These are phyloP conservation scores for Eueremaeus valkanovi DNA, from an alignment of 2,888 invertebrate species.

Conservation along the genomic window DNA sequence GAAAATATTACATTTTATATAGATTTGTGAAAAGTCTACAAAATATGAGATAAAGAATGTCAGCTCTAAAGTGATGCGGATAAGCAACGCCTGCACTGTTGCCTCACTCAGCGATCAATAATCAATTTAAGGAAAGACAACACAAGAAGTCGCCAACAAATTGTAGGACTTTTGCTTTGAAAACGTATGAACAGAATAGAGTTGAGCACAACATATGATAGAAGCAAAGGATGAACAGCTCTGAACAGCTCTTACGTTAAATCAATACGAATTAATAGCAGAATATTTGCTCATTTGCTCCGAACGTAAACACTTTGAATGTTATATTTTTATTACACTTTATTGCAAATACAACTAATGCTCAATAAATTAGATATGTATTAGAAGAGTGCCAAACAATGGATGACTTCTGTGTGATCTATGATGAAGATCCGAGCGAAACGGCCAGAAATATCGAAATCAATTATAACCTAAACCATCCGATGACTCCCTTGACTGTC, in stretches of 20 bases:
- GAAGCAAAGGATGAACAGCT: not conserved
- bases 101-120: not conserved
- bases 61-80: too few relatives aligned
- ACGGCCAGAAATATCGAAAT: conserved; percentile 1
- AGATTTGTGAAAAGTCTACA: too few relatives aligned
- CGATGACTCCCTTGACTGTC: not conserved
- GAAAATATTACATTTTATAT: too few relatives aligned
- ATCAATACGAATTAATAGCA: not conserved
- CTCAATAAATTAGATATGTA: not conserved
- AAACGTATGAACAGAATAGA: not conserved
- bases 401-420: conserved; percentile 20
- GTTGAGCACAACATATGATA: not conserved
- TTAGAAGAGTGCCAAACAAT: not conserved
- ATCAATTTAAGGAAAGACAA: not conserved
- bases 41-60: too few relatives aligned
- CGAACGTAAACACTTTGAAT: not conserved
- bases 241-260: not conserved
- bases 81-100: not conserved
- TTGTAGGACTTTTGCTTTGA: not conserved
- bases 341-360: not conserved
- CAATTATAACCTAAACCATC: conserved; percentile 5
- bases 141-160: conserved; percentile 27
- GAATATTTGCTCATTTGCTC: not conserved
- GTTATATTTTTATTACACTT: not conserved
- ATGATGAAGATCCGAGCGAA: not conserved